Conservation (phyloP, 2,113 vertebrate genomes). For the Bufo gargarizans region DNA sequence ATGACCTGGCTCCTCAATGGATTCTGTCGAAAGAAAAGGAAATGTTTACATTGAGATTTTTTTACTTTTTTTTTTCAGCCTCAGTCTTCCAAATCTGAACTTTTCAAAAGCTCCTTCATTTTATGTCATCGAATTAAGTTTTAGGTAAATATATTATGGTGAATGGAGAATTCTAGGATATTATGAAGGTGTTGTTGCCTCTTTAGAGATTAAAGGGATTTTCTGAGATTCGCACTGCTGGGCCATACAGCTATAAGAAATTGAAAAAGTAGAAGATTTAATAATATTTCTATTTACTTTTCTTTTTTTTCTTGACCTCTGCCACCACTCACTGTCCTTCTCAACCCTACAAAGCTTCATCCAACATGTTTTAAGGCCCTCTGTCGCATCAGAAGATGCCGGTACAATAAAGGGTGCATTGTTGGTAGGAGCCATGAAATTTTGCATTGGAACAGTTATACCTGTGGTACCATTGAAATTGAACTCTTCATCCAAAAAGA, state of each 20-base stretch:
- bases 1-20: not conserved
- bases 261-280: too few species aligned
- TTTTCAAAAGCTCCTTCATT: not conserved
- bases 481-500: too few species aligned
- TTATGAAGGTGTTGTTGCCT: not conserved
- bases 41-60: constrained; percentile 21
- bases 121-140: not conserved
- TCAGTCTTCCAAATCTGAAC: not conserved
- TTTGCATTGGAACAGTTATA: too few species aligned
- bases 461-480: too few species aligned
- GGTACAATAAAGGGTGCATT: too few species aligned
- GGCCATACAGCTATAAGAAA: not conserved
- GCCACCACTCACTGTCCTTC: too few species aligned
- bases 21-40: not conserved
- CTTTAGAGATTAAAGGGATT: not conserved
- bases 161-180: not conserved
- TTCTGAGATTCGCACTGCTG: not conserved
- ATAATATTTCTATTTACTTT: too few species aligned
- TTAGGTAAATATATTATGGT: not conserved
- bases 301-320: too few species aligned
- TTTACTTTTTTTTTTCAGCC: not conserved
- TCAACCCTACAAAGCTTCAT: too few species aligned
- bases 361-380: too few species aligned
- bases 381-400: too few species aligned
- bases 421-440: too few species aligned